Evolutionary conservation across 2,113 vertebrate genomes (phyloP).

Genomic region (Prietella phreatophila): DNA sequence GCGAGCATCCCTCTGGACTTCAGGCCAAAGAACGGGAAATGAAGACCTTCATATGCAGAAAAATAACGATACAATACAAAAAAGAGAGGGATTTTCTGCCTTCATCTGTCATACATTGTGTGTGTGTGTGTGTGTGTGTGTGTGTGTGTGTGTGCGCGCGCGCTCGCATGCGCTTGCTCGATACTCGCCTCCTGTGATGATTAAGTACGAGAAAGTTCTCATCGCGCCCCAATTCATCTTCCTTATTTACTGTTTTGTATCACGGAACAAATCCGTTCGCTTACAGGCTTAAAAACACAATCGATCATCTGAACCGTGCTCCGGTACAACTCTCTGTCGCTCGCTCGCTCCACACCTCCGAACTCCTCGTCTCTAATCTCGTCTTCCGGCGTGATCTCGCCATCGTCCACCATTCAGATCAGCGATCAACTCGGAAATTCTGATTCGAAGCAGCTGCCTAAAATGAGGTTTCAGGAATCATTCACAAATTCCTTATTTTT

Average conservation of each 20-base stretch:
- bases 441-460: too few relatives aligned
- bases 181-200: neutral
- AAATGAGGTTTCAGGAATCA: too few relatives aligned
- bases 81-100: neutral
- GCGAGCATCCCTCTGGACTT: neutral
- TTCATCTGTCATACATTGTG: neutral
- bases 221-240: neutral
- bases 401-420: neutral
- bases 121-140: neutral
- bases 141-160: neutral
- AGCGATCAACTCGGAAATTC: too few relatives aligned
- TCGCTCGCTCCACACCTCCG: neutral
- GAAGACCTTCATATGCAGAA: neutral
- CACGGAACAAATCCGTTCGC: neutral
- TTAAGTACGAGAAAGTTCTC: neutral
- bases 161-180: too few relatives aligned
- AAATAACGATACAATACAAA: neutral
- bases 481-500: too few relatives aligned
- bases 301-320: neutral
- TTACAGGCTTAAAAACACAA: neutral
- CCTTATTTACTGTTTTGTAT: neutral
- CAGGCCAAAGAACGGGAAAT: neutral
- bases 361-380: neutral
- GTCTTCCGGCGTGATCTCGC: neutral
- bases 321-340: neutral